phyloP scores from a whole-genome alignment of 2,797 vertebrate species.

The Lacerta agilis region DNA sequence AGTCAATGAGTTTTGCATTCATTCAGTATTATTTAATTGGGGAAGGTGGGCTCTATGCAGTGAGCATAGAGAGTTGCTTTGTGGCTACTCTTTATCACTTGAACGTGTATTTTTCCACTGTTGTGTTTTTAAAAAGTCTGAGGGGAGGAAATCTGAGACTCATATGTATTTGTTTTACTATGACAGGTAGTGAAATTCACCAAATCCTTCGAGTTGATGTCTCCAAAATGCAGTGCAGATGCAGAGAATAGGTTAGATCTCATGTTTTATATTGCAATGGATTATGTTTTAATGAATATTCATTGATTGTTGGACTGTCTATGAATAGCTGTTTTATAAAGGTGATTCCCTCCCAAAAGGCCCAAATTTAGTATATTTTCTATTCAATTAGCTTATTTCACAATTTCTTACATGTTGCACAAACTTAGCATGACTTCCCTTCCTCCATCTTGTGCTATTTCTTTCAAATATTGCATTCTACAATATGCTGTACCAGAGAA shows the following conservation, averaged over 20 bases:
- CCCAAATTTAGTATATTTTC: not conserved
- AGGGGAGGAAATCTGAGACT: slow-evolving; percentile 42
- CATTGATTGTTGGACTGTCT: not conserved
- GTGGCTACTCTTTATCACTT: not conserved
- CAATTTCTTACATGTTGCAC: not conserved
- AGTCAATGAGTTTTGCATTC: not conserved
- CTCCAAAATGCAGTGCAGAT: slow-evolving; percentile 97
- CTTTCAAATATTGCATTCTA: not conserved
- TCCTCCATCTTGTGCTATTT: not conserved
- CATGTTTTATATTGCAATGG: not conserved
- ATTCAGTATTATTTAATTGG: not conserved
- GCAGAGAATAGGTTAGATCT: slow-evolving; percentile 90
- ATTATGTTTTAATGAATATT: slow-evolving; percentile 8
- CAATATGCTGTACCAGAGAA: not conserved
- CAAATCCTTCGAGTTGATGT: slow-evolving; percentile 96
- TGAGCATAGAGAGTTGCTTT: not conserved
- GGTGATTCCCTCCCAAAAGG: not conserved
- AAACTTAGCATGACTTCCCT: not conserved
- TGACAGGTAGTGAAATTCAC: slow-evolving; percentile 98
- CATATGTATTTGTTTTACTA: slow-evolving; percentile 31
- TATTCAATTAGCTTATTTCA: not conserved
- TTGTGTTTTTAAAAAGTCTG: slow-evolving; percentile 1
- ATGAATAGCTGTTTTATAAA: not conserved
- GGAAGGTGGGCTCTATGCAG: not conserved
- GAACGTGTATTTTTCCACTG: not conserved